phyloP scores from a whole-genome alignment of 2,113 vertebrate genomes.

The Blennius ocellaris region DNA sequence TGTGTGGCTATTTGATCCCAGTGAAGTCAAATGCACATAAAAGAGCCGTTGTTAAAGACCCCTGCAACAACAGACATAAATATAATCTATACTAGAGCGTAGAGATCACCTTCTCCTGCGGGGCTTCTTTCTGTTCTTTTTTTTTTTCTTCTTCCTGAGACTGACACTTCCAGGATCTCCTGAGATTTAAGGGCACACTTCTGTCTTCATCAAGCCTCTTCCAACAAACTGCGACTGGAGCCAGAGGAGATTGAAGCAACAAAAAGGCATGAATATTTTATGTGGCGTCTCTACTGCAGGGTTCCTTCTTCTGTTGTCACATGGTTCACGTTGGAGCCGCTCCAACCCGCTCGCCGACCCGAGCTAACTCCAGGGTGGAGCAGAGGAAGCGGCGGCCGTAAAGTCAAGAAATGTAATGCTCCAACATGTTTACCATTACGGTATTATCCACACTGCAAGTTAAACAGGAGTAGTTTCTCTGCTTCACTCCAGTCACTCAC shows the following conservation, averaged over 20 bases:
- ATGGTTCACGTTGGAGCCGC: conserved; percentile 30
- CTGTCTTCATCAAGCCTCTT: conserved; percentile 52
- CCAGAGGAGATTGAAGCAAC: conserved; percentile 48
- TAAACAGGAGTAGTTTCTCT: too few species aligned
- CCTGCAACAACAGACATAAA: conserved; percentile 12
- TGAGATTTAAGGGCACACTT: conserved; percentile 38
- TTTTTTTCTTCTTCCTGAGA: conserved; percentile 8
- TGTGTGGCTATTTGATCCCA: background rate
- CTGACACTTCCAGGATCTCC: conserved; percentile 44
- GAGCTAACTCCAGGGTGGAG: conserved; percentile 15
- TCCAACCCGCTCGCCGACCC: too few species aligned
- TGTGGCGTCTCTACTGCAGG: conserved; percentile 30
- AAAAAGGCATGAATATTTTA: conserved; percentile 60
- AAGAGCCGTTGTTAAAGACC: conserved; percentile 21
- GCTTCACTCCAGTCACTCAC: too few species aligned
- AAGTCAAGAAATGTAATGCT: too few species aligned
- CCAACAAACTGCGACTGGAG: conserved; percentile 26
- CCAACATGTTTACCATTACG: too few species aligned
- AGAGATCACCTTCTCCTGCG: background rate
- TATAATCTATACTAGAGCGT: conserved; percentile 5
- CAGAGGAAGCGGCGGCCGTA: too few species aligned
- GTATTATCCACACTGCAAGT: too few species aligned
- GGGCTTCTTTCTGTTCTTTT: too few species aligned
- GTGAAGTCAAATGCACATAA: conserved; percentile 8
- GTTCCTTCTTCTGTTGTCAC: conserved; percentile 36